phyloP scores from a whole-genome alignment of 2,888 invertebrate species.

The Nebria salina region DNA sequence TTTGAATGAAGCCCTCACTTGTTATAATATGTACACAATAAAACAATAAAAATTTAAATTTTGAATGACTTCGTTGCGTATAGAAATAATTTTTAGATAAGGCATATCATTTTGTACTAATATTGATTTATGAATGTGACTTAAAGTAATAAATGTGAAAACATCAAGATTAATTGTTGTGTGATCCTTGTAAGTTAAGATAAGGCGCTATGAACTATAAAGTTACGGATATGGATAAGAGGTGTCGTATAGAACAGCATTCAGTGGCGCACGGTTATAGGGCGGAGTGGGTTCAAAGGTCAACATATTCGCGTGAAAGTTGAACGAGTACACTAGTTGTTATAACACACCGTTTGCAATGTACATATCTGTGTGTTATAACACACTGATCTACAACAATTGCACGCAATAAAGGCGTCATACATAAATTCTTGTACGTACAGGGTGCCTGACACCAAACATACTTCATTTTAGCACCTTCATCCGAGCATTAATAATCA shows the following conservation, averaged over 20 bases:
- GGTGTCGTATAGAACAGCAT: constrained; percentile 14
- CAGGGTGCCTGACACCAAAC: constrained; percentile 11
- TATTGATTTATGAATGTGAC: no score
- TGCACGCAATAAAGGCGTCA: constrained; percentile 4
- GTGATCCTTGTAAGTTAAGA: neutral
- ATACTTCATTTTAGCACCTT: constrained; percentile 8
- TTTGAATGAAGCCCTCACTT: no score
- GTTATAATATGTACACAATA: no score
- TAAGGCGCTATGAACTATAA: neutral
- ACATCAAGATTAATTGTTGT: neutral
- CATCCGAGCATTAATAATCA: neutral
- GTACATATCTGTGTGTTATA: neutral
- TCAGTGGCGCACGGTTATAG: constrained; percentile 15
- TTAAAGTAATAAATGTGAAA: neutral
- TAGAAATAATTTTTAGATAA: no score
- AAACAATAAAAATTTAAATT: no score
- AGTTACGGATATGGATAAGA: constrained; percentile 4
- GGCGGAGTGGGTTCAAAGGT: constrained; percentile 15
- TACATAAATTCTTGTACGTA: constrained; percentile 14
- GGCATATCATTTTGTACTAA: no score
- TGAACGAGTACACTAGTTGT: neutral
- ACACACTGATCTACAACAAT: constrained; percentile 12
- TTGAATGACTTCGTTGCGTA: no score
- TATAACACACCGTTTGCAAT: neutral
- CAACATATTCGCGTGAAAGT: constrained; percentile 15